Evolutionary conservation across 2,113 vertebrate genomes (phyloP), one percentile per base, ranked within the genome.

Genomic region (Mustela lutreola): DNA sequence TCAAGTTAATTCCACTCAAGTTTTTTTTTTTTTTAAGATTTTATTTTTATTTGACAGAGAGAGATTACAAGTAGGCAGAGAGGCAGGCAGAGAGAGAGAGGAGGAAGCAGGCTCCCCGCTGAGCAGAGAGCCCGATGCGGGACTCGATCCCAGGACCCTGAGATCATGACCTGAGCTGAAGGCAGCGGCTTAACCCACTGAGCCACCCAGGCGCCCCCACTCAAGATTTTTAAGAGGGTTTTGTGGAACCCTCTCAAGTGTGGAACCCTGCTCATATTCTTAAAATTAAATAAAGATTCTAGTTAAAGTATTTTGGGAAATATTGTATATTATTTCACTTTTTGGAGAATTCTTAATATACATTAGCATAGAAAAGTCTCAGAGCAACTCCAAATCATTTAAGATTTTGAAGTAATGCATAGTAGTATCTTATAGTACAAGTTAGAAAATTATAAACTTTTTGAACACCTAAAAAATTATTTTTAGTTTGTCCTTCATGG

Each of bases 401-500:
- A 50, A 18, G 62, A 80, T 33, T 87, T 73, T 65, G 65, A 93
- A 82, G 39, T 11, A 78, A 80, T 9, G 16, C 11, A 31, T 90
- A 87, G 53, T 73, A 45, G 15, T 18, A 26, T 24, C 16, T 39
- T 71, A 84, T 4, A 93, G 5, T 16, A 56, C 31, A 65, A 48
- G 10, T 76, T 53, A 22, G 56, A 76, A 83, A 90, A 92, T 21
- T 28, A 22, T 63, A 45, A 78, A 39, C 15, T 78, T 45, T 87
- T 89, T 19, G n/a, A 95, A 60, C 12, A 92, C 11, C 28, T 94
- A 36, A 84, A 60, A 60, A 85, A 81, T 71, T 92, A 45, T 65
- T 94, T 85, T 50, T 45, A 87, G 42, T 88, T 81, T 95, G 93
- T 70, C 88, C 92, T 98, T 95, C 79, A 92, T 24, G 39, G 33